Percentiles rank a stretch among this genome's conserved stretches.
Evolutionary conservation across 2,113 vertebrate genomes (phyloP).

Genomic region (Coptodon rendalli): DNA sequence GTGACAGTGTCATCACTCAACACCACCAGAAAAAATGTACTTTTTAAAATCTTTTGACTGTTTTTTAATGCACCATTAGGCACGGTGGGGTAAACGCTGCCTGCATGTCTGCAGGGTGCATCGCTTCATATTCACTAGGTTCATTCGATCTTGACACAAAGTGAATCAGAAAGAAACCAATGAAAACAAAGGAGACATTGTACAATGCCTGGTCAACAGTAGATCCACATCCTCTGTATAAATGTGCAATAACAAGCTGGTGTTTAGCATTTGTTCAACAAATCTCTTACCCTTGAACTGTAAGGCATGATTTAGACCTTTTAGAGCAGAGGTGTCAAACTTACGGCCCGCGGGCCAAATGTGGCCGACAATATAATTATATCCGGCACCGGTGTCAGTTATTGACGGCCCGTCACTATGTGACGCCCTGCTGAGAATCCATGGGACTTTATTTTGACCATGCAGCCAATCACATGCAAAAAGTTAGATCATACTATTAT

Average conservation of each 20-base stretch:
- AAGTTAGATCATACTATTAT: neutral
- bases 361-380: accelerated
- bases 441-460: neutral
- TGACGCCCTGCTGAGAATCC: neutral
- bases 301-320: neutral
- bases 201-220: neutral
- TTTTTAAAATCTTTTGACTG: neutral
- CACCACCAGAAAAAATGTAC: neutral
- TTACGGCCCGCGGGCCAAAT: neutral
- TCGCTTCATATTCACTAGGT: constrained; percentile 12
- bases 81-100: neutral
- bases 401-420: neutral
- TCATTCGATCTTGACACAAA: constrained; percentile 33
- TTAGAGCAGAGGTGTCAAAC: neutral
- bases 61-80: neutral
- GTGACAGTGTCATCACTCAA: neutral
- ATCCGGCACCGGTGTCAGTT: neutral
- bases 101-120: constrained; percentile 28
- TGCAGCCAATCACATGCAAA: neutral
- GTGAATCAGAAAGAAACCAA: constrained; percentile 19
- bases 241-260: constrained; percentile 37
- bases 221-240: neutral
- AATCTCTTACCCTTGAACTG: constrained; percentile 36
- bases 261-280: constrained; percentile 33
- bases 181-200: constrained; percentile 4